Conservation (phyloP, 2,113 vertebrate species). For the Mus pahari region DNA sequence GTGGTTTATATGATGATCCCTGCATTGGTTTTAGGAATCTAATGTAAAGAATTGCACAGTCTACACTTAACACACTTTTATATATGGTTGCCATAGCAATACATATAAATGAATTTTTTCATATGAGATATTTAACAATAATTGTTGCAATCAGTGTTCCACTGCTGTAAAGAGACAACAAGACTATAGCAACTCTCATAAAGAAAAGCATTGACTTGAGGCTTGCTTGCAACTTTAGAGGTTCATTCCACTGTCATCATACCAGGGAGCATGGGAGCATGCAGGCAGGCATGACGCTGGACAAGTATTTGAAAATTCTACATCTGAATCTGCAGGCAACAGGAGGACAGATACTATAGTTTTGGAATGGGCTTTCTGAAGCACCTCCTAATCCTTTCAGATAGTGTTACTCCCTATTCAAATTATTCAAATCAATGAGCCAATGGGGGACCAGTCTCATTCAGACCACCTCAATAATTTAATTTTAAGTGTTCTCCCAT, state of each 20-base stretch:
- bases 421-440: not conserved
- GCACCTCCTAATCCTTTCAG: not conserved
- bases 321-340: not conserved
- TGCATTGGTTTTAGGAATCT: not conserved
- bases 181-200: not conserved
- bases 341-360: not conserved
- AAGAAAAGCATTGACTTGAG: not conserved
- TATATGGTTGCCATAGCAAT: constrained; percentile 16
- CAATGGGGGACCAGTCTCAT: not conserved
- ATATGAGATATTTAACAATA: constrained; percentile 50
- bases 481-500: constrained; percentile 49
- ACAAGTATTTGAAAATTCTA: not conserved
- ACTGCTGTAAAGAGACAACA: not conserved
- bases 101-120: constrained; percentile 36
- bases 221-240: not conserved
- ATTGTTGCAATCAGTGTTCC: not conserved
- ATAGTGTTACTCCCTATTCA: not conserved
- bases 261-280: not conserved
- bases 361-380: not conserved
- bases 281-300: not conserved
- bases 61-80: not conserved
- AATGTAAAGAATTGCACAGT: not conserved
- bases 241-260: not conserved
- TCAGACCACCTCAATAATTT: not conserved
- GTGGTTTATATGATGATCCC: not conserved